Evolutionary conservation across 2,888 invertebrate genomes (phyloP), one percentile per base, ranked within the genome.

Genomic region (Ceramica pisi): DNA sequence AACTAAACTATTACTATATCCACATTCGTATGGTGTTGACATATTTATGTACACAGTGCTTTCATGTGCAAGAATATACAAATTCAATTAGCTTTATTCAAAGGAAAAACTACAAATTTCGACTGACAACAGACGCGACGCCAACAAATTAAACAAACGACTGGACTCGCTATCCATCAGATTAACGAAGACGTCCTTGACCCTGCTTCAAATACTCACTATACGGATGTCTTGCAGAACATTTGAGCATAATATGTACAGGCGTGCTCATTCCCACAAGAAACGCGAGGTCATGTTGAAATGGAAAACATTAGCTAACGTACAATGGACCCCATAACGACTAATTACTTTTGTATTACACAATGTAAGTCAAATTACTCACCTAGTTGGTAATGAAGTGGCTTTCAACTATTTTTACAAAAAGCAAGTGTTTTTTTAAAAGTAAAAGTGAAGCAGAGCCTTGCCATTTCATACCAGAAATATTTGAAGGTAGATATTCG

Each of bases 241-340:
- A 69, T 83, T 78, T 72, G 67, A 71, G 75, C 76, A 64, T 76
- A 80, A 74, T 80, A 83, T 67, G 80, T 85, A 80, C 72, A 75
- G 67, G 65, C 84, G 92, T 88, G 68, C 90, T 76, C 86, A 88
- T 92, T 92, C 92, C 88, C 92, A 92, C 91, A 72, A 85, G 75
- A 84, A 81, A 83, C 78, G 65, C 84, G 88, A 87, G 88, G 89
- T 88, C 89, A 82, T 87, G 87, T 89, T 85, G 89, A 89, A 92
- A 91, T 88, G 83, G 85, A 89, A 89, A 90, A 88, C 87, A 85
- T 88, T 87, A 85, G 72, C 85, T 84, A 80, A 86, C 82, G 63
- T 77, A 90, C 90, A 90, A 91, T 91, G 83, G 87, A 84, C 87
- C 82, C 86, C 85, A 85, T 83, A 84, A 79, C 79, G 82, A 83